Evolutionary conservation across 2,888 invertebrate genomes (phyloP).

Genomic region (Sinelater perroti): DNA sequence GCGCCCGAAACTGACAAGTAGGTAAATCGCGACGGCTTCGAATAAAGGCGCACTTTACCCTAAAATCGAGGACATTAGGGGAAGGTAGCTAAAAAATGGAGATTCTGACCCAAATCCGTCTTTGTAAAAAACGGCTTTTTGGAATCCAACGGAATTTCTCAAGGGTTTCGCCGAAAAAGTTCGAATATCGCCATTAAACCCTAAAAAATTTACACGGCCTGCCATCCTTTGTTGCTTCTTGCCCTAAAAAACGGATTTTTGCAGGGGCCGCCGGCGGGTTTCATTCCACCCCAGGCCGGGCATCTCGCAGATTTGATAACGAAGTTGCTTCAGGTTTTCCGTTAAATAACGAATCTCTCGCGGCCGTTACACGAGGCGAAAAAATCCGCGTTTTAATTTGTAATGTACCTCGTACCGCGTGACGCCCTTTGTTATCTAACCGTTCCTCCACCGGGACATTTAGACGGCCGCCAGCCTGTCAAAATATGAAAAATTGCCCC

Average conservation of each 20-base stretch:
- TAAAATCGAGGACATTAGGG: constrained; percentile 52
- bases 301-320: background rate
- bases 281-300: background rate
- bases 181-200: constrained; percentile 47
- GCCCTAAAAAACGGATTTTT: constrained; percentile 39
- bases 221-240: constrained; percentile 36
- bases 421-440: no score
- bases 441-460: no score
- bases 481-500: constrained; percentile 32
- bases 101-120: constrained; percentile 51
- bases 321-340: constrained; percentile 8
- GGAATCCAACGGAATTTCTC: constrained; percentile 56
- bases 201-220: constrained; percentile 42
- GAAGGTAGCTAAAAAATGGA: constrained; percentile 46
- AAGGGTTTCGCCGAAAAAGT: constrained; percentile 50
- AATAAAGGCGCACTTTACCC: constrained; percentile 55
- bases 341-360: no score
- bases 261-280: constrained; percentile 6
- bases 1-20: constrained; percentile 51
- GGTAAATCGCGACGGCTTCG: constrained; percentile 52
- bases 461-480: constrained; percentile 18
- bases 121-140: constrained; percentile 51
- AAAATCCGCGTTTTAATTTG: no score
- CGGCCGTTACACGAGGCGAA: no score
- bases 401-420: no score